Base-by-base conservation (phyloP, 2,113 vertebrate genomes). In the Pandion haliaetus region DNA sequence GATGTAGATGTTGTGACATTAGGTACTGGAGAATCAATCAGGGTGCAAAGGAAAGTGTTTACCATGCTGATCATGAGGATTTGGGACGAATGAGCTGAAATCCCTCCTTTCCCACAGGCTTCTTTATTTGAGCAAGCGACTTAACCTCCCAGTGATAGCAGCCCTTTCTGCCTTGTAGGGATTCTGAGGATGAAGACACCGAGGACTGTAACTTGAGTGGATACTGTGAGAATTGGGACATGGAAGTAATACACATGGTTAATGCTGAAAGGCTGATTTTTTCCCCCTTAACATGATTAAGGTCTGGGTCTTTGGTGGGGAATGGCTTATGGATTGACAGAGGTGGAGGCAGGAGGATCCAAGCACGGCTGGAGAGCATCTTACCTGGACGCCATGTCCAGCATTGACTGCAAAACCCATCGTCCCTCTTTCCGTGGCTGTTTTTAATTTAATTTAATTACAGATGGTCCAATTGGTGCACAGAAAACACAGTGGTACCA, bases 351-450 rank as follows among this genome's bases (percentile, higher is more conserved):
- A 58, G 38, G 47, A 88, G 20, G 44, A 76, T 66, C 70, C 5
- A 5, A 72, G 32, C 9, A 1, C 0, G 1, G 21, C 42, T 72
- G 47, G 54, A 83, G 49, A 72, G n/a, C 24, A 5, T 67, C 77
- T 38, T 69, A 82, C 58, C 66, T 61, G 31, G 52, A 20, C 4
- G 3, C 40, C 26, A 12, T 32, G 36, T 72, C 78, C 72, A 50
- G 32, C 20, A 29, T 11, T 71, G 67, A 49, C 69, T 87, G 17
- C 29, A 77, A 84, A 90, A 36, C 44, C 17, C 45, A 49, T 29
- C 6, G 3, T 4, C 14, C 44, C 8, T 54, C 49, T 19, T 52
- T 72, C 23, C 1, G 0, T 38, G 55, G 10, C 32, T 57, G n/a
- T 23, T 76, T 61, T 72, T 54, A 63, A 65, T 61, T 55, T 10